phyloP scores from a whole-genome alignment of 2,888 invertebrate species.

The Acleris emargana region DNA sequence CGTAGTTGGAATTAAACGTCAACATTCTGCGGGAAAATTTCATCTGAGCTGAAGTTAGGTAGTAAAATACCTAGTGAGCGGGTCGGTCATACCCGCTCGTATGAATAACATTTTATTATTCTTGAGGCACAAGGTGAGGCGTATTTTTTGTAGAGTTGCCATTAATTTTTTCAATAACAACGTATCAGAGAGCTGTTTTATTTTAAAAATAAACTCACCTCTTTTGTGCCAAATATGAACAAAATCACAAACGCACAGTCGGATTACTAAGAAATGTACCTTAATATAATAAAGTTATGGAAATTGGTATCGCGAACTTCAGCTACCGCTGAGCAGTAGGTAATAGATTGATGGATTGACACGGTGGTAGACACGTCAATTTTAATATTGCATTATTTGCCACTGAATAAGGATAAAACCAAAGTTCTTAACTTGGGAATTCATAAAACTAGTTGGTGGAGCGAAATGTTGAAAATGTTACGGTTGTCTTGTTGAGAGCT shows the following conservation, averaged over 20 bases:
- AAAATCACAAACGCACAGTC: background rate
- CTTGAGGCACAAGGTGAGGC: no score
- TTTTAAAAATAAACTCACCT: no score
- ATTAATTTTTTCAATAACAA: no score
- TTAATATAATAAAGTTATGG: constrained; percentile 8
- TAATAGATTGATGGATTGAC: constrained; percentile 37
- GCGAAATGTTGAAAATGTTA: constrained; percentile 1
- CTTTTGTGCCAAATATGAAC: no score
- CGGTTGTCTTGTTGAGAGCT: constrained; percentile 10
- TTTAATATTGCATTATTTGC: constrained; percentile 29
- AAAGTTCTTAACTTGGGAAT: constrained; percentile 9
- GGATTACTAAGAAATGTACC: constrained; percentile 12
- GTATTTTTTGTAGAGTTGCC: no score
- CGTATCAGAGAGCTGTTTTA: no score
- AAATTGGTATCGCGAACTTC: constrained; percentile 7
- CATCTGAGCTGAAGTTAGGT: background rate
- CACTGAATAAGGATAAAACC: constrained; percentile 14
- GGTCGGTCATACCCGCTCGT: no score
- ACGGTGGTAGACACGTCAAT: constrained; percentile 19
- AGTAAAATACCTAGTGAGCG: no score
- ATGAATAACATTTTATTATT: no score
- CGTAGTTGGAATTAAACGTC: constrained; percentile 24
- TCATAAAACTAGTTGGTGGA: background rate
- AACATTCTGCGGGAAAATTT: constrained; percentile 6
- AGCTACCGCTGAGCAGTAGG: constrained; percentile 27